Base-by-base conservation (phyloP, 2,797 vertebrate species). In the Aeoliscus strigatus region DNA sequence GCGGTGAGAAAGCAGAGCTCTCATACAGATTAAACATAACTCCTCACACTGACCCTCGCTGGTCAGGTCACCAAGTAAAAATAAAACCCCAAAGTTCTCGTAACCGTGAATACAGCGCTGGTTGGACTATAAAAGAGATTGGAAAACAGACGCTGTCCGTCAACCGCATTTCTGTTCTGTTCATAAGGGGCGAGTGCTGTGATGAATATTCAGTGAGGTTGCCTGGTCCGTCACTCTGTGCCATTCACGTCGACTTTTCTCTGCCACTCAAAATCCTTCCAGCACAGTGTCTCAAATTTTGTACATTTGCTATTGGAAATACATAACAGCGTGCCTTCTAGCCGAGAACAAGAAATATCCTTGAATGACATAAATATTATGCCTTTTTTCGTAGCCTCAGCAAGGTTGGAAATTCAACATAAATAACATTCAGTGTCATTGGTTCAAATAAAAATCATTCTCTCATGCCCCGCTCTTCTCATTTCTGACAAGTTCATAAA, bases 141-240 rank as follows among this genome's bases (percentile, higher is more conserved):
- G 63, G 33, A 38, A 51, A 80, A 64, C 39, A 3, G 51, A 56
- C 9, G 62, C 74, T 73, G 81, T 77, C 84, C 16, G 8, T 85
- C 82, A 86, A 58, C 27, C 34, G 47, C 66, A 49, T 54, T 50
- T 80, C 69, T 32, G 61, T 63, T 77, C n/a, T n/a, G 79, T 84
- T 86, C 74, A 73, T 77, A 64, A 79, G 65, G 49, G 54, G 62
- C 35, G 45, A 12, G 1, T 28, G 50, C 45, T 5, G 10, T 36
- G 56, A 87, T 87, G 70, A 85, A 85, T 87, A 88, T 86, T 84
- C 83, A 66, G 66, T 75, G 64, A 70, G 40, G 58, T 32, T 11
- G 54, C 41, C 52, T 4, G 21, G 32, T 48, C 77, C 60, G 49
- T 83, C 84, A 84, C 49, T 81, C 65, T 25, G 12, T 50, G 63